Evolutionary conservation across 2,113 vertebrate genomes (phyloP), one percentile per base, ranked within the genome.

Genomic region (Carettochelys insculpta): DNA sequence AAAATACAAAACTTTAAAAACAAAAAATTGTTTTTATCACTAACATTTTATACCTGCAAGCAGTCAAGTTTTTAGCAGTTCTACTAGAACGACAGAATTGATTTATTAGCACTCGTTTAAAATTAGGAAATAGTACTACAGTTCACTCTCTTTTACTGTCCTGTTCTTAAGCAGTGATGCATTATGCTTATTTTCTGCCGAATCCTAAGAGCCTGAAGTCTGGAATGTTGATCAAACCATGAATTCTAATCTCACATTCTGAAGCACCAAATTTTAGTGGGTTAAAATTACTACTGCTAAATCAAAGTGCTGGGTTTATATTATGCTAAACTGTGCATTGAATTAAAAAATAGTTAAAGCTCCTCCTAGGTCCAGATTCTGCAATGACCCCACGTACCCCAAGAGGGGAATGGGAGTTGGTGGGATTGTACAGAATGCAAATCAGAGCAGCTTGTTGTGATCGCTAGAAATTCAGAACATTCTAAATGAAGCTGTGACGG

Each of bases 371-470:
- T 38, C 10, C 17, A 45, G 34, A 5, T 75, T 38, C 79, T 80
- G 52, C 73, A 19, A 56, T 87, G 48, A n/a, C 1, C 86, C 12
- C 20, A 47, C 88, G 56, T 83, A 52, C 38, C 41, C 29, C 22
- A 1, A 38, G 10, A 56, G n/a, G 38, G 58, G 13, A 10, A 13
- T 31, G 43, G 85, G 38, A 86, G 92, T 87, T 76, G 68, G 27
- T 93, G 92, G 81, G 78, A 71, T 97, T 78, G 92, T 52, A 58
- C 56, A 11, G 88, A 86, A 88, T 92, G 86, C 85, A 85, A 88
- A 90, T 93, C 31, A 54, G 73, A 41, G 65, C 85, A 2, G 82
- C 88, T 75, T 68, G 80, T 88, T 76, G 51, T n/a, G 75, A 88
- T 43, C 84, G 58, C 75, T 3, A 11, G 25, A 79, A 86, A 90